Evolutionary conservation across 2,888 invertebrate genomes (phyloP).

Genomic region (Oegoconia quadripuncta): DNA sequence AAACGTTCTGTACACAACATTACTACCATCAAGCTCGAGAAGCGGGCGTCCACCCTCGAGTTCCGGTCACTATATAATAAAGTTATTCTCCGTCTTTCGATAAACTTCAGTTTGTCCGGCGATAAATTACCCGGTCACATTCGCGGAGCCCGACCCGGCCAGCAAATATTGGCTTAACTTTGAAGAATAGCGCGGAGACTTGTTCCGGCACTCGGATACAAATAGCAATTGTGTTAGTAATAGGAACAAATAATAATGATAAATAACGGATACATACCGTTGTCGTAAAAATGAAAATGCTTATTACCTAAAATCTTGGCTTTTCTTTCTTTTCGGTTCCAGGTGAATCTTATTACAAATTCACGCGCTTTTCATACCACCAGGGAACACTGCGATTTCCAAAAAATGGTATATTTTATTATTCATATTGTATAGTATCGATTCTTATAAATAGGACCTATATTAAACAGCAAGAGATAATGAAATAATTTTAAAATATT

Average conservation of each 20-base stretch:
- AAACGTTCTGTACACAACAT: constrained; percentile 32
- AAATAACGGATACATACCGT: not conserved
- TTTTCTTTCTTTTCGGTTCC: too few species aligned
- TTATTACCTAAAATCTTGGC: too few species aligned
- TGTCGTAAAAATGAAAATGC: too few species aligned
- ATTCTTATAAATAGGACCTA: too few species aligned
- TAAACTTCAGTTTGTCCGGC: constrained; percentile 76
- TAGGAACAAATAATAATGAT: not conserved
- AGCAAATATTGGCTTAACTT: constrained; percentile 77
- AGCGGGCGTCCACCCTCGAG: constrained; percentile 42
- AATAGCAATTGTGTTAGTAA: constrained; percentile 4
- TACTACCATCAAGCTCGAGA: constrained; percentile 32
- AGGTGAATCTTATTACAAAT: too few species aligned
- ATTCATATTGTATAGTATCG: too few species aligned
- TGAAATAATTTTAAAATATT: too few species aligned
- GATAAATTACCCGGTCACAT: constrained; percentile 73
- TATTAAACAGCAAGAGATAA: too few species aligned
- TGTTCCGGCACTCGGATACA: constrained; percentile 47
- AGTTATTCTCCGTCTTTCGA: constrained; percentile 78
- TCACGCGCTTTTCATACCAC: too few species aligned
- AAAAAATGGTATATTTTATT: too few species aligned
- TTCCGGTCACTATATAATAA: constrained; percentile 79
- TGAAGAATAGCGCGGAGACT: constrained; percentile 55
- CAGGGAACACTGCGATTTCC: too few species aligned
- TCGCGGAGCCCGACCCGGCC: constrained; percentile 53